A percentile compares a stretch with the other conserved stretches of the same genome.
Evolutionary conservation across 2,113 vertebrate genomes (phyloP).

Genomic region (Atractosteus spatula): DNA sequence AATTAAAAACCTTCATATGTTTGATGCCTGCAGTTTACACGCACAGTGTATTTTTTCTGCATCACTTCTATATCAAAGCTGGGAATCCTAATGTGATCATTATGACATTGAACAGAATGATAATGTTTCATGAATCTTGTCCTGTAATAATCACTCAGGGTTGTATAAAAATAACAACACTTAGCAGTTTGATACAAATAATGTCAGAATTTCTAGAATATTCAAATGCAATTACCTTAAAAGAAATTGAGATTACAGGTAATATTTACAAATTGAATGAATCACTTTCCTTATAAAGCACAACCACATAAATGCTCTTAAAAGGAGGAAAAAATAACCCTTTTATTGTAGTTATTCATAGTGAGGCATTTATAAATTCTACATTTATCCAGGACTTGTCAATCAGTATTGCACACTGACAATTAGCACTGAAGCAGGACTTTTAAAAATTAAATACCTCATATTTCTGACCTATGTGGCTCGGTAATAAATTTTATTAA

Average conservation of each 20-base stretch:
- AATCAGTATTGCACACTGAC: slow-evolving; percentile 68
- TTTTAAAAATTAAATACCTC: slow-evolving; percentile 73
- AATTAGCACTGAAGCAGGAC: slow-evolving; percentile 71
- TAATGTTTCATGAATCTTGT: slow-evolving; percentile 73
- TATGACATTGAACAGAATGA: slow-evolving; percentile 70
- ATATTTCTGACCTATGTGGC: slow-evolving; percentile 72
- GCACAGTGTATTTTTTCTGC: slow-evolving; percentile 42
- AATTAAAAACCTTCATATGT: slow-evolving; percentile 58
- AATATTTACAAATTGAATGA: slow-evolving; percentile 73
- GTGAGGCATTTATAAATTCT: slow-evolving; percentile 69
- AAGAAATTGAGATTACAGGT: slow-evolving; percentile 66
- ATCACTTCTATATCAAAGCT: slow-evolving; percentile 57
- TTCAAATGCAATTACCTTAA: slow-evolving; percentile 34
- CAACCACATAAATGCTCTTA: slow-evolving; percentile 63
- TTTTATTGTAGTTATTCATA: slow-evolving; percentile 70
- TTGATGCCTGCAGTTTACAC: slow-evolving; percentile 55
- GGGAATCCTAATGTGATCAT: slow-evolving; percentile 72
- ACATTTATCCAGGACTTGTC: slow-evolving; percentile 71
- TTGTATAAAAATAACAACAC: slow-evolving; percentile 42
- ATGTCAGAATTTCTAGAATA: slow-evolving; percentile 61
- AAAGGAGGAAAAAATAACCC: slow-evolving; percentile 63
- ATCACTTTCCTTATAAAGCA: not conserved
- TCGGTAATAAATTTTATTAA: slow-evolving; percentile 66
- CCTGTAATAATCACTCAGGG: slow-evolving; percentile 67
- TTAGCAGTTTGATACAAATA: slow-evolving; percentile 56